Evolutionary conservation across 2,113 vertebrate species (phyloP).

Genomic region (Thalassarche chlororhynchos): DNA sequence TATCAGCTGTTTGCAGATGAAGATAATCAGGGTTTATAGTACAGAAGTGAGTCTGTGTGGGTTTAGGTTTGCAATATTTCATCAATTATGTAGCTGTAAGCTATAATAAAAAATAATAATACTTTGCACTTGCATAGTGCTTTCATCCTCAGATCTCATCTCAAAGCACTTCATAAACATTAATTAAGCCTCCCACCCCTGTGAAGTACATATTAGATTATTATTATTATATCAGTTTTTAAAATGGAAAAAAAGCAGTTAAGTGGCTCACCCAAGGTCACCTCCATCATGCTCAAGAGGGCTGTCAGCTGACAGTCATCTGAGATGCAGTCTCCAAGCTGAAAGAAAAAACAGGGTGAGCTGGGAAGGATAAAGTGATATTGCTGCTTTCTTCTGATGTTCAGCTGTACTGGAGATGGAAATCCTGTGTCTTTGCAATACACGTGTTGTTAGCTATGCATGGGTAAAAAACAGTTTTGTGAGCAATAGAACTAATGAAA

Average conservation of each 20-base stretch:
- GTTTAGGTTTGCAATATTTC: slow-evolving; percentile 7
- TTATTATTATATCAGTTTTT: neutral
- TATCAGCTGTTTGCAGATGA: neutral
- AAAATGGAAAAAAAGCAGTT: neutral
- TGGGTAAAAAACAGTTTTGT: neutral
- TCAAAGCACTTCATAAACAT: neutral
- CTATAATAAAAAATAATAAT: slow-evolving; percentile 51
- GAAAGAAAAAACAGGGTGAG: neutral
- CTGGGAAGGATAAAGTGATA: neutral
- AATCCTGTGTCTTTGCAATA: neutral
- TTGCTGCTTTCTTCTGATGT: neutral
- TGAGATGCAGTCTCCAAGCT: neutral
- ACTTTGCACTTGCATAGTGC: neutral
- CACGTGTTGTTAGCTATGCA: neutral
- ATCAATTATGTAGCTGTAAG: slow-evolving; percentile 5
- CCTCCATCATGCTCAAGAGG: neutral
- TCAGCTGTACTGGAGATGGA: neutral
- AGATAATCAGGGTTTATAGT: neutral
- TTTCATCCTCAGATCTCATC: slow-evolving; percentile 13
- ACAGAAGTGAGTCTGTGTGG: neutral
- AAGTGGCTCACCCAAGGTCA: slow-evolving; percentile 7
- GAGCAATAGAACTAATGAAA: neutral
- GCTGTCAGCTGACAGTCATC: neutral
- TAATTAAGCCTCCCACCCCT: neutral
- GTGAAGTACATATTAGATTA: neutral